Evolutionary conservation across 2,888 invertebrate genomes (phyloP), one percentile per base, ranked within the genome.

Genomic region (Platynereis dumerilii): DNA sequence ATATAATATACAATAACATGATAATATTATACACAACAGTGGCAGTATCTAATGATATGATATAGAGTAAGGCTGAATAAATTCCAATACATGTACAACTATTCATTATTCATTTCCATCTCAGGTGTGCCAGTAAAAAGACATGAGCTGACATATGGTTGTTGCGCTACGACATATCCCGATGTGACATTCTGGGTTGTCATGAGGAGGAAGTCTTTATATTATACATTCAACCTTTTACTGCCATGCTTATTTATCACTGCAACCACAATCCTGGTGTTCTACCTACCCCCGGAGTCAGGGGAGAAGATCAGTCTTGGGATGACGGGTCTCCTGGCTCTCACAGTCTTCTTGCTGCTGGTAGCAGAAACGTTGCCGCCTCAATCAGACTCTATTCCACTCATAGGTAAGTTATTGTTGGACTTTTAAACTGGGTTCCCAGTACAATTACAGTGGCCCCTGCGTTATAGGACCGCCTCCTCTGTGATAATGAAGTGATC

Each of bases 311-410:
- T 65, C 24, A 59, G 59, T 20, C 65, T 65, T 3, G 54, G 52
- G 3, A 65, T 68, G 26, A 68, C 68, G 1, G 53, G 65, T 2
- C 60, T 68, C 15, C 62, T 68, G 22, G 65, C 65, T 0, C 48
- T 65, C 28, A 65, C 61, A 0, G 68, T 68, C 39, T 68, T 68
- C 59, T 53, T 68, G 48, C 59, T 68, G 20, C 45, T 68, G 7
- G 62, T 68, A 2, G 68, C 68, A 2, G 68, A 68, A 22, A 55
- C 48, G 22, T 65, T 62, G 62, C 68, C 68, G 15, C 58, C 68
- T 1, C 68, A 68, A 29, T 65, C 68, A 5, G 65, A 68, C 15
- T 56, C 56, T 20, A 56, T 68, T 2, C 68, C 68, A 17, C 27
- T 62, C 10, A 58, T 68, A 44, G 68, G 68, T 68, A 54, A 39